Percentiles rank a stretch among this genome's conserved stretches.
Conservation (phyloP, 2,888 invertebrate species). For the Merodon equestris region DNA sequence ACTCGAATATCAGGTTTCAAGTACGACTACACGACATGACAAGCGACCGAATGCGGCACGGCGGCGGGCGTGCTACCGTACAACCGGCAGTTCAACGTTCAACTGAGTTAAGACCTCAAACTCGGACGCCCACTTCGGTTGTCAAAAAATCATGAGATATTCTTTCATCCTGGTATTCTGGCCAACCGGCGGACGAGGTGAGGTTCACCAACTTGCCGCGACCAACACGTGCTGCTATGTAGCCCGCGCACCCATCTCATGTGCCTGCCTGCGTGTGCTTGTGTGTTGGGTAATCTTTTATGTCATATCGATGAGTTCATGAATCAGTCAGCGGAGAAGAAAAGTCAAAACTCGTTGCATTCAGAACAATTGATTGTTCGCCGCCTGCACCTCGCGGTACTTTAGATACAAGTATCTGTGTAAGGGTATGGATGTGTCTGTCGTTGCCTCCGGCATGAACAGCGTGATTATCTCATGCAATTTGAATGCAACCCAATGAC, state of each 20-base stretch:
- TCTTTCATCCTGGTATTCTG: slow-evolving; percentile 35
- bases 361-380: slow-evolving; percentile 52
- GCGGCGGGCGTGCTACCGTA: slow-evolving; percentile 42
- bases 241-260: slow-evolving; percentile 44
- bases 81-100: slow-evolving; percentile 4
- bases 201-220: too few species aligned
- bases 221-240: slow-evolving; percentile 32
- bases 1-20: slow-evolving; percentile 66
- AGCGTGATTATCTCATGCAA: slow-evolving; percentile 63
- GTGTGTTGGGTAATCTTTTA: slow-evolving; percentile 57
- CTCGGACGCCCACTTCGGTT: slow-evolving; percentile 46
- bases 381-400: slow-evolving; percentile 7
- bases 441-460: slow-evolving; percentile 9
- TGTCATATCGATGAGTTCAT: slow-evolving; percentile 54
- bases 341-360: slow-evolving; percentile 45
- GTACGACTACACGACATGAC: slow-evolving; percentile 45
- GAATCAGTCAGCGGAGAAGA: slow-evolving; percentile 45
- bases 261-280: slow-evolving; percentile 28
- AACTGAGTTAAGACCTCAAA: slow-evolving; percentile 55
- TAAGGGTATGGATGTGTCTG: neutral
- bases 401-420: too few species aligned
- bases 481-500: slow-evolving; percentile 65
- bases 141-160: slow-evolving; percentile 21
- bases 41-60: slow-evolving; percentile 17
- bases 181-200: neutral